A percentile compares a stretch with the other conserved stretches of the same genome.
These are phyloP conservation scores for Ctenochaetus hawaiiensis DNA, from an alignment of 2,797 vertebrate genomes.

Conservation along the genomic window DNA sequence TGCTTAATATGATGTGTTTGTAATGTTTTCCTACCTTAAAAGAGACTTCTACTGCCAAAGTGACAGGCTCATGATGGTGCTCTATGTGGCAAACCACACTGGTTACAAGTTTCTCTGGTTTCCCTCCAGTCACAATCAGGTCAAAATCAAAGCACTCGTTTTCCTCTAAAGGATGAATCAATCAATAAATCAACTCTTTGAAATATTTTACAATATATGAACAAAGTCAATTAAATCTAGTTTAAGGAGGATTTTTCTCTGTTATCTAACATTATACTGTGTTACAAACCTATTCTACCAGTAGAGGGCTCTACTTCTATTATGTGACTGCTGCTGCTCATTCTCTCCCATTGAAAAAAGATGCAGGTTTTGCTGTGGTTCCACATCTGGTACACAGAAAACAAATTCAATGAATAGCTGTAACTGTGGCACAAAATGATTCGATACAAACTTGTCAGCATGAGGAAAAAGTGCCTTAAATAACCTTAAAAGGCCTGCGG, in stretches of 20 bases:
- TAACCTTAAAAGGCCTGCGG: conserved; percentile 89
- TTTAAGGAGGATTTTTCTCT: background rate
- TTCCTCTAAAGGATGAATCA: conserved; percentile 74
- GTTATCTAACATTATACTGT: background rate
- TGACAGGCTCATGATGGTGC: conserved; percentile 78
- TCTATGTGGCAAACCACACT: conserved; percentile 87
- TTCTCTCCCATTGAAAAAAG: conserved; percentile 89
- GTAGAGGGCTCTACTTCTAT: conserved; percentile 89
- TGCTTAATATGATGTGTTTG: background rate
- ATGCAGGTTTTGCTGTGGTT: conserved; percentile 92
- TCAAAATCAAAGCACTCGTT: conserved; percentile 87
- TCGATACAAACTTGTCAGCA: background rate
- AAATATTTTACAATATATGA: background rate
- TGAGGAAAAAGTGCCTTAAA: background rate
- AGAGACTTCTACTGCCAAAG: conserved; percentile 87
- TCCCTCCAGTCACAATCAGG: conserved; percentile 85
- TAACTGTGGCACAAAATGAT: background rate
- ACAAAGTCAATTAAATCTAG: background rate
- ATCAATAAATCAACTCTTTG: background rate
- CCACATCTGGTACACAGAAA: conserved; percentile 89
- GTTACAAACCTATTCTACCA: conserved; percentile 89
- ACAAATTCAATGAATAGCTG: background rate
- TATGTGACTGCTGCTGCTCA: conserved; percentile 75
- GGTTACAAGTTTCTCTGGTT: conserved; percentile 80
- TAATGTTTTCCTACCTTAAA: conserved; percentile 88